phyloP scores from a whole-genome alignment of 1,140 invertebrate genomes.

The Trissolcus basalis region DNA sequence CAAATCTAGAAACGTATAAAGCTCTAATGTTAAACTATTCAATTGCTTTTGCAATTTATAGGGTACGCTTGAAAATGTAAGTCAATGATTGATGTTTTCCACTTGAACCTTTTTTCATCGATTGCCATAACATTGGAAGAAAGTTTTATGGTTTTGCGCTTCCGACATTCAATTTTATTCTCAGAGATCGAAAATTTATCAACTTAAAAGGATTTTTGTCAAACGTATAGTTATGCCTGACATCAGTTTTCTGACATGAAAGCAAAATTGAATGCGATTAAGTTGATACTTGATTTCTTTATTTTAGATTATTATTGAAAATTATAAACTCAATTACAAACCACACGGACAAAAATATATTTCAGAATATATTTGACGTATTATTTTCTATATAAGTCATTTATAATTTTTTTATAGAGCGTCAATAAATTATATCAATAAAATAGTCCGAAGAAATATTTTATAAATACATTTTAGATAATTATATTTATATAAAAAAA shows the following conservation, averaged over 20 bases:
- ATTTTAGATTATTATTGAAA: conserved; percentile 17
- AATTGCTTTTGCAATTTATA: conserved; percentile 14
- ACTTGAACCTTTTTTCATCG: conserved; percentile 13
- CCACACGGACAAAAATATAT: no score
- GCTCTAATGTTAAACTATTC: neutral
- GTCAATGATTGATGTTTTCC: conserved; percentile 19
- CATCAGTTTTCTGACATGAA: conserved; percentile 5
- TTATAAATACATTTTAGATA: no score
- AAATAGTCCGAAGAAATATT: no score
- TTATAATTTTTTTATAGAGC: no score
- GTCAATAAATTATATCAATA: no score
- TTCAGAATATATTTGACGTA: no score
- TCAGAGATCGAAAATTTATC: conserved; percentile 11
- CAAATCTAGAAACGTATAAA: no score
- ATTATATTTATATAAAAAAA: no score
- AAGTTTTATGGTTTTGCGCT: conserved; percentile 15
- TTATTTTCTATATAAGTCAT: no score
- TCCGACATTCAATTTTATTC: conserved; percentile 13
- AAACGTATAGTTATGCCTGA: conserved; percentile 6
- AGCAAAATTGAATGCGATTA: no score
- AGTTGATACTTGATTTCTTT: no score
- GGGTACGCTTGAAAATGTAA: neutral
- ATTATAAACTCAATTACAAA: no score
- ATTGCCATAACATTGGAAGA: conserved; percentile 26
- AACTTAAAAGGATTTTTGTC: conserved; percentile 16